Conservation (phyloP, 2,797 vertebrate genomes). For the Vireo griseus region DNA sequence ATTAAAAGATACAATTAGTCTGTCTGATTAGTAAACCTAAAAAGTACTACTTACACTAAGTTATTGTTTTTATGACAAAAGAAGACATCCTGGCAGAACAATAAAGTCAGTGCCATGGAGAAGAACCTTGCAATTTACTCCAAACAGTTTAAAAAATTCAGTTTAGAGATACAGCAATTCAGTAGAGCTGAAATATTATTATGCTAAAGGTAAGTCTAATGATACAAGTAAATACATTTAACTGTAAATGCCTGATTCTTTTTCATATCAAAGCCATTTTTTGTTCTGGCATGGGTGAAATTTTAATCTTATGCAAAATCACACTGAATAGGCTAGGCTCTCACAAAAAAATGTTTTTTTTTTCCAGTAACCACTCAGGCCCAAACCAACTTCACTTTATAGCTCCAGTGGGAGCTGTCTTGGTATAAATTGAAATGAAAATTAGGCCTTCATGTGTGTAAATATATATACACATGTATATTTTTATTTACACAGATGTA, state of each 20-base stretch:
- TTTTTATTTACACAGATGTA: background rate
- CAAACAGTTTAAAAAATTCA: conserved; percentile 12
- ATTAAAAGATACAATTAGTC: conserved; percentile 84
- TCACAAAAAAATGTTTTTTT: background rate
- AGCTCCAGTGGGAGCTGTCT: background rate
- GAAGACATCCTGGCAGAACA: conserved; percentile 74
- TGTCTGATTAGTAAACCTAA: conserved; percentile 80
- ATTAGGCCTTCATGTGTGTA: background rate
- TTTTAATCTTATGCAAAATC: background rate
- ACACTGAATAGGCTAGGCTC: background rate
- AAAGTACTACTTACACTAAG: conserved; percentile 78
- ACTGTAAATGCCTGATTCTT: background rate
- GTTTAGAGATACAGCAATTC: background rate
- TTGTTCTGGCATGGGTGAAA: background rate
- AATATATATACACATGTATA: background rate
- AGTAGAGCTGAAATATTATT: background rate
- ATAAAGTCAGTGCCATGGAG: conserved; percentile 65
- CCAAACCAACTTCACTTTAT: background rate
- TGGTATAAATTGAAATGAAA: background rate
- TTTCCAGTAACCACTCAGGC: background rate
- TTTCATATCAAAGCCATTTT: background rate
- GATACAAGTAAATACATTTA: background rate
- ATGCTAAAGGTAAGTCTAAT: background rate
- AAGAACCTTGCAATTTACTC: conserved; percentile 76
- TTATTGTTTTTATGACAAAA: conserved; percentile 81